Conservation (phyloP, 2,888 invertebrate species). For the Notocelia uddmanniana region DNA sequence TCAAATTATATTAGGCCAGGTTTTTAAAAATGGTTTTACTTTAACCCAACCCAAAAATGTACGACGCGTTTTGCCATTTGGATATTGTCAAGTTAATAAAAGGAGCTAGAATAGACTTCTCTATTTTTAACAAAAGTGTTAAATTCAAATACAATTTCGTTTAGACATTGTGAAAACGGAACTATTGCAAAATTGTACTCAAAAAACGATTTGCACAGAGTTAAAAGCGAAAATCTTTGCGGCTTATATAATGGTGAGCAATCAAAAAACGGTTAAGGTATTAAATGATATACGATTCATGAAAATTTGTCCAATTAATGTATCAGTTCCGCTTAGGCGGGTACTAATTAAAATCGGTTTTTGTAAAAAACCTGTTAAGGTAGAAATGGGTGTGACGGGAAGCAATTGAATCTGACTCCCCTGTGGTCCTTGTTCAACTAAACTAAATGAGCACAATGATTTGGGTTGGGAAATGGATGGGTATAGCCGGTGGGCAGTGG, state of each 20-base stretch:
- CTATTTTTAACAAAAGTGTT: no score
- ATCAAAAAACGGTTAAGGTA: not conserved
- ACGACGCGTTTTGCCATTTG: no score
- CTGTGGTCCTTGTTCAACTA: not conserved
- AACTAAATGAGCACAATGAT: slow-evolving; percentile 1
- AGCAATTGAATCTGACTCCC: slow-evolving; percentile 14
- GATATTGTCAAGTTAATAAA: no score
- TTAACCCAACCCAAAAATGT: no score
- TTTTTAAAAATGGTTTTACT: no score
- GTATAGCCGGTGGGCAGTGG: not conserved
- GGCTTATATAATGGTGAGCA: not conserved
- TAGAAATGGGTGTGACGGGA: slow-evolving; percentile 26
- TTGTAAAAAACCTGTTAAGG: slow-evolving; percentile 11
- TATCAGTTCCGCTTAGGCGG: slow-evolving; percentile 14
- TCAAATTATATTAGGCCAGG: no score
- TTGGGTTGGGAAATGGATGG: slow-evolving; percentile 6
- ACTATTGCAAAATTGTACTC: not conserved
- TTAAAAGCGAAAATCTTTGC: not conserved
- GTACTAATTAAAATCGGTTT: slow-evolving; percentile 27
- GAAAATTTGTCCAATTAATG: not conserved
- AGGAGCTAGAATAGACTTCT: no score
- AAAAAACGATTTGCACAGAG: not conserved
- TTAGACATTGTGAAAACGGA: not conserved
- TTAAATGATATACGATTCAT: not conserved
- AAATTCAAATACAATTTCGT: not conserved